Conservation (phyloP, 30 jellyfish, hydroid and myxozoan genomes). For the Chrysaora quinquecirrha region DNA sequence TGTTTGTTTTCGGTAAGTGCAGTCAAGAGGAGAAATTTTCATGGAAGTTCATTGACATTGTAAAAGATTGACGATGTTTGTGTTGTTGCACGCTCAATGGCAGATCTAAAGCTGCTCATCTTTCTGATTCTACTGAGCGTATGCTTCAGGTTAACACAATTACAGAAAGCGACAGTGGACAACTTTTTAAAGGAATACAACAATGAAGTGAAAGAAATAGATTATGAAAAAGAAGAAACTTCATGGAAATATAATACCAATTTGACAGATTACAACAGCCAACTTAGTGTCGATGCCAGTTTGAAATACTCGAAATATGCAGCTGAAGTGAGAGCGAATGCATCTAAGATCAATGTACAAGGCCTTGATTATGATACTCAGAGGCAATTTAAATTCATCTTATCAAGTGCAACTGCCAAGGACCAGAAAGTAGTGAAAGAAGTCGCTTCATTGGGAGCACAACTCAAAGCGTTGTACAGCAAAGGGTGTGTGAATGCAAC, state of each 20-base stretch:
- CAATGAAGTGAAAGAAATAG: neutral
- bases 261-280: slow-evolving; percentile 65
- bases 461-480: slow-evolving; percentile 63
- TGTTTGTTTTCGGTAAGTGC: too few relatives aligned
- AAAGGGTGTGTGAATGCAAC: slow-evolving; percentile 76
- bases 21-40: too few relatives aligned
- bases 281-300: slow-evolving; percentile 43
- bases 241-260: slow-evolving; percentile 73
- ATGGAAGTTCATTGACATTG: too few relatives aligned
- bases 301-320: slow-evolving; percentile 20
- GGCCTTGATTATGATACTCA: slow-evolving; percentile 41
- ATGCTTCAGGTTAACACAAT: neutral
- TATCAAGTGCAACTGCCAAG: slow-evolving; percentile 15
- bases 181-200: neutral
- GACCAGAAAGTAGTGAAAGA: neutral
- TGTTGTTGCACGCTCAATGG: too few relatives aligned
- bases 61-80: too few relatives aligned
- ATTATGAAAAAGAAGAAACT: neutral
- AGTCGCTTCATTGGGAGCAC: slow-evolving; percentile 12
- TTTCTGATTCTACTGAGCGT: neutral
- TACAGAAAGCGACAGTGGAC: neutral
- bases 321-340: slow-evolving; percentile 43
- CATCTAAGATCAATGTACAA: slow-evolving; percentile 22
- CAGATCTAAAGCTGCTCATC: too few relatives aligned
- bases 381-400: slow-evolving; percentile 67